phyloP scores from a whole-genome alignment of 2,888 invertebrate species.

The Sicus ferrugineus region DNA sequence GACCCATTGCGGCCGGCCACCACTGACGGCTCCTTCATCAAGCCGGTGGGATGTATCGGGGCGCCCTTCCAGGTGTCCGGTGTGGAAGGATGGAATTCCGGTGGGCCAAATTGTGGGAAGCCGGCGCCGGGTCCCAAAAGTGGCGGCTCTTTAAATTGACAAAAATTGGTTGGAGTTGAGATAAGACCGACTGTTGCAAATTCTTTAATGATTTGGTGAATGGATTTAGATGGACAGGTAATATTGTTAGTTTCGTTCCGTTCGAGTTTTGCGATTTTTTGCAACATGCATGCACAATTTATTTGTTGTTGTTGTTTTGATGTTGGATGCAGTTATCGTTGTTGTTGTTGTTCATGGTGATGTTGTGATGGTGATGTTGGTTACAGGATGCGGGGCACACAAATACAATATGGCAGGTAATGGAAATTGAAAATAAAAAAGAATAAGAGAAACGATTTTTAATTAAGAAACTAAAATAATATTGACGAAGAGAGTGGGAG shows the following conservation, averaged over 20 bases:
- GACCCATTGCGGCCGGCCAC: slow-evolving; percentile 65
- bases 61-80: slow-evolving; percentile 64
- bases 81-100: slow-evolving; percentile 64
- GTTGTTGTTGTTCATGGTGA: slow-evolving; percentile 14
- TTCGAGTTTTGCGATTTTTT: slow-evolving; percentile 17
- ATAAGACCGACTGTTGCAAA: slow-evolving; percentile 51
- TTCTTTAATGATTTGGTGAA: slow-evolving; percentile 11
- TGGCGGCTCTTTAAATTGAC: slow-evolving; percentile 65
- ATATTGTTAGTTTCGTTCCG: slow-evolving; percentile 16
- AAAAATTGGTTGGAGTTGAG: slow-evolving; percentile 59
- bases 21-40: slow-evolving; percentile 71
- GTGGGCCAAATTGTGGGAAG: slow-evolving; percentile 63
- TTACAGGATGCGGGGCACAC: slow-evolving; percentile 27
- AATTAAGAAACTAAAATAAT: slow-evolving; percentile 16
- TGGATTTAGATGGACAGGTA: slow-evolving; percentile 14
- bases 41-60: slow-evolving; percentile 65
- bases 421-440: slow-evolving; percentile 29
- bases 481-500: background rate
- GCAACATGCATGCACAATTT: slow-evolving; percentile 20
- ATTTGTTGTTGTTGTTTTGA: slow-evolving; percentile 13
- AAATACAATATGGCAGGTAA: slow-evolving; percentile 23
- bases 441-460: slow-evolving; percentile 21
- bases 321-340: slow-evolving; percentile 1
- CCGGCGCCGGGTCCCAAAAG: slow-evolving; percentile 64
- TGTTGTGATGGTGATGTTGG: slow-evolving; percentile 20